phyloP scores from a whole-genome alignment of 2,113 vertebrate genomes.

The Leptobrachium leishanense region DNA sequence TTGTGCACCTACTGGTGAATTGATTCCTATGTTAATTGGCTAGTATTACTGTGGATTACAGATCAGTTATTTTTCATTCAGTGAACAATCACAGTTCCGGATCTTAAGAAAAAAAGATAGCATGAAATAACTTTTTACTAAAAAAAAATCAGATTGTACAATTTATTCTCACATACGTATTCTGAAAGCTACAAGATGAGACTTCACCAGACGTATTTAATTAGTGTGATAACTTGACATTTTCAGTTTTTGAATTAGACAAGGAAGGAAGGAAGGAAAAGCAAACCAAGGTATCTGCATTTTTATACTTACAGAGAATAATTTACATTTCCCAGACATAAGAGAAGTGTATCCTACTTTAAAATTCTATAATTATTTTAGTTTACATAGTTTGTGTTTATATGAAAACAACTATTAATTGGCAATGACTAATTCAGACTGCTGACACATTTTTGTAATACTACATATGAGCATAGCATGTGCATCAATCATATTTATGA shows the following conservation, averaged over 20 bases:
- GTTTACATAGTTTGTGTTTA: no score
- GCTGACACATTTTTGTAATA: no score
- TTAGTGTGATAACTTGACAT: slow-evolving; percentile 74
- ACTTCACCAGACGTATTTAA: slow-evolving; percentile 69
- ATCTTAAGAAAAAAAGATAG: not conserved
- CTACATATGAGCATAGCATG: no score
- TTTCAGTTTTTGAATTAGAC: slow-evolving; percentile 68
- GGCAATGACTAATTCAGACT: no score
- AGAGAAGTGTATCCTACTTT: not conserved
- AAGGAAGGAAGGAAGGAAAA: slow-evolving; percentile 57
- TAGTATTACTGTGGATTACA: no score
- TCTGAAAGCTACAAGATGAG: slow-evolving; percentile 63
- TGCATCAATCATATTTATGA: no score
- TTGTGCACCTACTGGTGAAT: no score
- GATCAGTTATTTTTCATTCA: not conserved
- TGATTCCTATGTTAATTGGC: no score
- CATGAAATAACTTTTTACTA: not conserved
- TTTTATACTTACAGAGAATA: slow-evolving; percentile 55
- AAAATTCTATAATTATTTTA: no score
- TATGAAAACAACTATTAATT: no score
- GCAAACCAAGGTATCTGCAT: slow-evolving; percentile 53
- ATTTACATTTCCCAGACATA: slow-evolving; percentile 59
- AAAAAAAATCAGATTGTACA: not conserved
- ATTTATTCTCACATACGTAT: slow-evolving; percentile 52
- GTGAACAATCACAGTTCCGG: not conserved